A percentile compares a stretch with the other conserved stretches of the same genome.
These are phyloP conservation scores for Mellivora capensis DNA, from an alignment of 2,113 vertebrate species.

Conservation along the genomic window DNA sequence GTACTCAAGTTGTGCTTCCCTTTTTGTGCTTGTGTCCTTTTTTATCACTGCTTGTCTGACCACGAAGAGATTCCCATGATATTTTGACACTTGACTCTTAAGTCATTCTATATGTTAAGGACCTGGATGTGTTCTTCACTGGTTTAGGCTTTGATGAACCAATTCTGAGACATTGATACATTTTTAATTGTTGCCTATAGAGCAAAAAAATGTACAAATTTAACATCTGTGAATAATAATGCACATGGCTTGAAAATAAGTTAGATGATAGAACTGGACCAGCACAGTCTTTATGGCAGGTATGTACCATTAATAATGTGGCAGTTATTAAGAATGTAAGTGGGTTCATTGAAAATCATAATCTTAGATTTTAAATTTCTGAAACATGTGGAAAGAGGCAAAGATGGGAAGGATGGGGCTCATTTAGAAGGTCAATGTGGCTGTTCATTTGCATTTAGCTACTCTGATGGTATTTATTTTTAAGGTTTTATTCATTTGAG, in stretches of 20 bases:
- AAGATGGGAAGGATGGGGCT: not conserved
- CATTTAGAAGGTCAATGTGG: not conserved
- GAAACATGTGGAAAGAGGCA: not conserved
- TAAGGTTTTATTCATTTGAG: not conserved
- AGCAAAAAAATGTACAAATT: not conserved
- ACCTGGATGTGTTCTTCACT: not conserved
- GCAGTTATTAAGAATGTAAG: not conserved
- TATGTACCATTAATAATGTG: not conserved
- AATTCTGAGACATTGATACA: not conserved
- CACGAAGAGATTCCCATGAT: not conserved
- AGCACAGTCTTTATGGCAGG: not conserved
- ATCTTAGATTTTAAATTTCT: slow-evolving; percentile 3
- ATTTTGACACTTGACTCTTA: not conserved
- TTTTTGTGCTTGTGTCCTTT: not conserved
- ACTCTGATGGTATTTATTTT: not conserved
- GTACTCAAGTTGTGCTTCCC: not conserved
- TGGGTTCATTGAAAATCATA: not conserved
- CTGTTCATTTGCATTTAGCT: not conserved
- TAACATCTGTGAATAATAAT: not conserved
- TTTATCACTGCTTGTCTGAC: not conserved
- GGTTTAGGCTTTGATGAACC: not conserved
- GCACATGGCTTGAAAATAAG: not conserved
- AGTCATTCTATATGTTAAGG: not conserved
- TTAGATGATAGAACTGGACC: not conserved
- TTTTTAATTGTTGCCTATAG: not conserved